A percentile compares a stretch with the other conserved stretches of the same genome.
Evolutionary conservation across 64 coral and sea anemone species (phyloP).

Genomic region (Montipora foliosa): DNA sequence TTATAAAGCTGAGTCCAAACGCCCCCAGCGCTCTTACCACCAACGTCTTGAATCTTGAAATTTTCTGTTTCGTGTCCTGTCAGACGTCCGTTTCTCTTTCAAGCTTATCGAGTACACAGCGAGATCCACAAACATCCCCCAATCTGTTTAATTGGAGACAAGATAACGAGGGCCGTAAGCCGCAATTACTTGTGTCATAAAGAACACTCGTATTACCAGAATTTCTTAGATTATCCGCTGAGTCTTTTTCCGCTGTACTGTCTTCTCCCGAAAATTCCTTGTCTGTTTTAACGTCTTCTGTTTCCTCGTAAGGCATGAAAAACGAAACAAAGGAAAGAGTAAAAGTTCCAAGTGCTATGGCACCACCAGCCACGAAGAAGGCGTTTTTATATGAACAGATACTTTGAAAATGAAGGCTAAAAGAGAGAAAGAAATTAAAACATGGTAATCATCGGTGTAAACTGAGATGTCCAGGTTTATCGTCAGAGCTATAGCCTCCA

Average conservation of each 20-base stretch:
- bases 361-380: conserved; percentile 79
- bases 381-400: conserved; percentile 84
- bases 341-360: conserved; percentile 66
- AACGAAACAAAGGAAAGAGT: conserved; percentile 63
- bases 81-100: conserved; percentile 23
- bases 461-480: background rate
- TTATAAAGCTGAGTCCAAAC: no score
- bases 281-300: background rate
- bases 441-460: background rate
- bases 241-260: background rate
- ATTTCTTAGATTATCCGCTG: background rate
- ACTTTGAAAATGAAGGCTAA: conserved; percentile 73
- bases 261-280: background rate
- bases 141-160: background rate
- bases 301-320: conserved; percentile 14
- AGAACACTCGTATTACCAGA: background rate
- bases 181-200: conserved; percentile 38
- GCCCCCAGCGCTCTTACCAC: background rate
- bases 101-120: conserved; percentile 4
- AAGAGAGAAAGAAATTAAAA: conserved; percentile 17
- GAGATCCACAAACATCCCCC: conserved; percentile 10
- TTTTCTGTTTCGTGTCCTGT: background rate
- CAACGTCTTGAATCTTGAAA: background rate
- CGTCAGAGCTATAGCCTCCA: no score
- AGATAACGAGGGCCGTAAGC: background rate